Evolutionary conservation across 2,888 invertebrate species (phyloP).

Genomic region (Thysanoteuthis rhombus): DNA sequence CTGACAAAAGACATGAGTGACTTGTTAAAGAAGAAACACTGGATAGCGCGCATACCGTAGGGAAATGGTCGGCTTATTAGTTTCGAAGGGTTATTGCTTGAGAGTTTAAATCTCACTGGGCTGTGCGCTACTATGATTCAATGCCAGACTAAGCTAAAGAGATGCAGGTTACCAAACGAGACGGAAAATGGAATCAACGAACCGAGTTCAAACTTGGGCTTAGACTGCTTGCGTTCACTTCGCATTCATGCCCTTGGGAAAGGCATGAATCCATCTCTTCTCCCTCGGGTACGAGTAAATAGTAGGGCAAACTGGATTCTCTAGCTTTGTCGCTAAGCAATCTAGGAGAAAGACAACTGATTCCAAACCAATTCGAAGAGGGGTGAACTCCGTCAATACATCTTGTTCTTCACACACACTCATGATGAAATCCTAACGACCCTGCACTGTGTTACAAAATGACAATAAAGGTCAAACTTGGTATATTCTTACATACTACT

Average conservation of each 20-base stretch:
- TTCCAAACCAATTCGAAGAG: background rate
- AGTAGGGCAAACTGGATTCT: background rate
- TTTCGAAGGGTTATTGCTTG: background rate
- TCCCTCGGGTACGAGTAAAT: background rate
- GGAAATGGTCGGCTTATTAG: background rate
- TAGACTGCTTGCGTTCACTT: too few relatives aligned
- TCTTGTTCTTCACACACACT: too few relatives aligned
- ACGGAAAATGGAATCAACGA: too few relatives aligned
- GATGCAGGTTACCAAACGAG: too few relatives aligned
- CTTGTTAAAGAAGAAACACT: background rate
- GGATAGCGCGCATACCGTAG: background rate
- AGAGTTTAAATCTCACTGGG: background rate
- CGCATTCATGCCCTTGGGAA: too few relatives aligned
- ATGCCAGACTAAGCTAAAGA: background rate
- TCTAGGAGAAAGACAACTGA: background rate
- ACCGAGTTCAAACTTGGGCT: too few relatives aligned
- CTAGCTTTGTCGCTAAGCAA: background rate
- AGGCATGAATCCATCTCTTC: accelerated
- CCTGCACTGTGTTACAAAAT: too few relatives aligned
- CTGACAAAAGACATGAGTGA: background rate
- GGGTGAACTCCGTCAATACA: too few relatives aligned
- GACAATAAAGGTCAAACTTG: background rate
- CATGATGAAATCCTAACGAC: too few relatives aligned
- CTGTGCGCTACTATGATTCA: background rate
- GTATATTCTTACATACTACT: background rate